Percentiles rank a stretch among this genome's conserved stretches.
phyloP scores from a whole-genome alignment of 2,797 vertebrate genomes.

The Phalloptychus januarius region DNA sequence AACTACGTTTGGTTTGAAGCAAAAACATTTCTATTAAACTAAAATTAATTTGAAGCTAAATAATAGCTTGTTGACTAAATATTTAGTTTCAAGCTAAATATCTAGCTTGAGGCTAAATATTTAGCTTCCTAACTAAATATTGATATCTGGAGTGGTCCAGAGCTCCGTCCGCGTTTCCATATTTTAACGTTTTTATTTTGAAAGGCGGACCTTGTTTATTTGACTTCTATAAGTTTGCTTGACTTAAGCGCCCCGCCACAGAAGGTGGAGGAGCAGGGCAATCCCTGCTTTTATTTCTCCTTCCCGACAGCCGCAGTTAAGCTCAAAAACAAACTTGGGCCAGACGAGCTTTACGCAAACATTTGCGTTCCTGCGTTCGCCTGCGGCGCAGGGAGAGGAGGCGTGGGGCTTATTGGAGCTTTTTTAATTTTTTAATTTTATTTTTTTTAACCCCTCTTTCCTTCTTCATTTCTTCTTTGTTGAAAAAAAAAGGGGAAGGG shows the following conservation, averaged over 20 bases:
- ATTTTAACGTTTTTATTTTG: slow-evolving; percentile 61
- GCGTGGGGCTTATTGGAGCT: slow-evolving; percentile 7
- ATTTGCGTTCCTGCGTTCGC: slow-evolving; percentile 2
- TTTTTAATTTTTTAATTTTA: slow-evolving; percentile 8
- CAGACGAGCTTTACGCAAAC: slow-evolving; percentile 37
- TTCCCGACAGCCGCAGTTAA: slow-evolving; percentile 50
- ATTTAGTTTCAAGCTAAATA: no score
- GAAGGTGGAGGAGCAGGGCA: slow-evolving; percentile 63
- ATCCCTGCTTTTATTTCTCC: slow-evolving; percentile 75
- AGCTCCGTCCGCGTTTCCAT: neutral
- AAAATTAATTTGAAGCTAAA: no score
- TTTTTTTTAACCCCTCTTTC: no score
- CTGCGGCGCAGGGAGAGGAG: slow-evolving; percentile 19
- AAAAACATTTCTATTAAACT: no score
- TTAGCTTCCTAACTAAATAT: neutral
- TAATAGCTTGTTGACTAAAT: no score
- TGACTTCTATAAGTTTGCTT: neutral
- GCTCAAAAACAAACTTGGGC: slow-evolving; percentile 71
- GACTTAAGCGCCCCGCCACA: slow-evolving; percentile 18
- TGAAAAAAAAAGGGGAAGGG: slow-evolving; percentile 53
- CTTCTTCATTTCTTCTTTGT: slow-evolving; percentile 18
- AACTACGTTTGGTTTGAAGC: no score
- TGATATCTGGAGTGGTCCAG: neutral
- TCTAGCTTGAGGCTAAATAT: neutral
- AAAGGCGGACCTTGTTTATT: slow-evolving; percentile 6